Percentiles rank a stretch among this genome's conserved stretches.
phyloP scores from a whole-genome alignment of 1,140 invertebrate species.

The Zelostemma sp. region DNA sequence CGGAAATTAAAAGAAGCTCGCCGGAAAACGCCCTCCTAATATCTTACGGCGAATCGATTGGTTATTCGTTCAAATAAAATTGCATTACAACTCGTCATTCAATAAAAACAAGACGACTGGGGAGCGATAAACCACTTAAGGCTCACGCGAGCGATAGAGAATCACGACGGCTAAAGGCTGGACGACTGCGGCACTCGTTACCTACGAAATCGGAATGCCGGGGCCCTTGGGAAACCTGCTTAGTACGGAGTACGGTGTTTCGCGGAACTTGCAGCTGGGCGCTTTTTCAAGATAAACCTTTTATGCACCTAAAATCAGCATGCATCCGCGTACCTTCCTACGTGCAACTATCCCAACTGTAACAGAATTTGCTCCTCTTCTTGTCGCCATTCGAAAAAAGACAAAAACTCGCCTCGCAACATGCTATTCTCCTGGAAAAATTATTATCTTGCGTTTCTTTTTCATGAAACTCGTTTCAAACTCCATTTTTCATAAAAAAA shows the following conservation, averaged over 20 bases:
- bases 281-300: constrained; percentile 20
- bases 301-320: constrained; percentile 28
- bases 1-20: constrained; percentile 56
- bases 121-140: constrained; percentile 67
- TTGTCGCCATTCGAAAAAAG: background rate
- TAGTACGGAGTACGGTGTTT: constrained; percentile 8
- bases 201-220: constrained; percentile 33
- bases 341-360: constrained; percentile 29
- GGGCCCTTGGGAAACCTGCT: constrained; percentile 26
- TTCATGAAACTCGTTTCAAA: no score
- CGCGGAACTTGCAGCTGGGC: constrained; percentile 22
- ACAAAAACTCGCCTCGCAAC: no score
- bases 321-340: constrained; percentile 19
- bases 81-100: constrained; percentile 63
- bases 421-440: background rate
- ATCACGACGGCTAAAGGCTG: constrained; percentile 27
- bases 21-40: constrained; percentile 51
- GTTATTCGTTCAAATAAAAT: constrained; percentile 65
- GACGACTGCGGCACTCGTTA: constrained; percentile 22
- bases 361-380: constrained; percentile 11
- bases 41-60: constrained; percentile 60
- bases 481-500: no score
- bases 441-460: background rate
- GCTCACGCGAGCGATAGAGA: constrained; percentile 46
- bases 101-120: constrained; percentile 64